Evolutionary conservation across 2,797 vertebrate genomes (phyloP).

Genomic region (Discoglossus pictus): DNA sequence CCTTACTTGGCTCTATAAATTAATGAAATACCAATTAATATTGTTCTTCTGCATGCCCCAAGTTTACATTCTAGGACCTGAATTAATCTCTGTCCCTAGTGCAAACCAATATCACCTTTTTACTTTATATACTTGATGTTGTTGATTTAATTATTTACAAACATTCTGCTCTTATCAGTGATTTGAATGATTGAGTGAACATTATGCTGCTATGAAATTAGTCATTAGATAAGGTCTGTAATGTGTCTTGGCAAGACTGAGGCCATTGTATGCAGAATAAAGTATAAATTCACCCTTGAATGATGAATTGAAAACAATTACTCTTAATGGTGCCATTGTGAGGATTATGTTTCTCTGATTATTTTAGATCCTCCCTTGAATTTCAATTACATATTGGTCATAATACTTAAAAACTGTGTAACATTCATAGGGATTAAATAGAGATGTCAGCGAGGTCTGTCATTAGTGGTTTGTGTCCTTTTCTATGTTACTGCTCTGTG

Average conservation of each 20-base stretch:
- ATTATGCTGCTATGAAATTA: slow-evolving; percentile 36
- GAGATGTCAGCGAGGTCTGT: slow-evolving; percentile 3
- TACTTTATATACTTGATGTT: not conserved
- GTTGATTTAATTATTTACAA: slow-evolving; percentile 12
- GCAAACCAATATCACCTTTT: not conserved
- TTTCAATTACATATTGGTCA: not conserved
- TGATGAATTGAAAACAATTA: slow-evolving; percentile 42
- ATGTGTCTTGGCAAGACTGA: slow-evolving; percentile 21
- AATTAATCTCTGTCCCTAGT: slow-evolving; percentile 4
- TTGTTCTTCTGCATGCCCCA: not conserved
- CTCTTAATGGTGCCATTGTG: slow-evolving; percentile 35
- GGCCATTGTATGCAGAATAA: slow-evolving; percentile 28
- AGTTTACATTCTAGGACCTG: slow-evolving; percentile 1
- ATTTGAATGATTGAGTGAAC: slow-evolving; percentile 31
- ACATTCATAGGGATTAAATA: not conserved
- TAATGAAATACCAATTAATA: not conserved
- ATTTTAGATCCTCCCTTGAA: slow-evolving; percentile 12
- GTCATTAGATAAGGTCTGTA: slow-evolving; percentile 39
- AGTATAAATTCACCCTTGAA: slow-evolving; percentile 17
- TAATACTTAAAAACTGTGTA: not conserved
- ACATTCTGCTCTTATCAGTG: slow-evolving; percentile 11
- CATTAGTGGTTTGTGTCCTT: slow-evolving; percentile 24
- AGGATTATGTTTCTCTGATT: slow-evolving; percentile 26
- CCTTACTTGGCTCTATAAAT: no score
- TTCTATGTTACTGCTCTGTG: slow-evolving; percentile 8